Base-by-base conservation (phyloP, 2,888 invertebrate species). In the Cosmia trapezina region DNA sequence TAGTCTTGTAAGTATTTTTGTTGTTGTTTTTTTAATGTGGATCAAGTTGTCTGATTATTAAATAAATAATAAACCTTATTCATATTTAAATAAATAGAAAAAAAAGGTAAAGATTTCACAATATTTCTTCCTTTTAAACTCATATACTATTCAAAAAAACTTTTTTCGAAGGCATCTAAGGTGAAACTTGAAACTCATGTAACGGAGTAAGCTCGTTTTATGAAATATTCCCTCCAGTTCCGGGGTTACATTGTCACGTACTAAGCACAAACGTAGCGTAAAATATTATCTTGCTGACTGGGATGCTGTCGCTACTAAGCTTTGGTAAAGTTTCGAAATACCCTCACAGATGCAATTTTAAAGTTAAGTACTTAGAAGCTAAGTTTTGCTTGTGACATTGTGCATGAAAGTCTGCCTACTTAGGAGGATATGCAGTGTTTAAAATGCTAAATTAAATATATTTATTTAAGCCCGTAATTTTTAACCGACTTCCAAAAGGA, bases 251-350 rank as follows among this genome's bases (percentile, higher is more conserved):
- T 73, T 84, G 85, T 84, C 82, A 86, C 86, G 76, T 86, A 71
- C 65, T 79, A 67, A 86, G 84, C 74, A 70, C 82, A 84, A 86
- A 81, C 82, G 85, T 70, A 78, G 74, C 85, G 85, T 84, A 61
- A 84, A 81, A 76, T 84, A 84, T 78, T 78, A 84, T 84, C 75
- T 81, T 73, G 71, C 70, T 80, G 84, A 80, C 70, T 82, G 62
- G 62, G 19, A 57, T 41, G 41, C 28, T 59, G 65, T 63, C 65
- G 63, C 49, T 80, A 61, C 57, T 63, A 70, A 70, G 60, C 76
- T 75, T 45, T n/a, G 28, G n/a, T 73, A 54, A 53, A 80, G 62
- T 73, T 67, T 49, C n/a, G 9, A 68, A 79, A 80, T 80, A 64
- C 45, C 7, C 62, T 61, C 57, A 17, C 51, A 3, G 60, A 47